phyloP scores from a whole-genome alignment of 2,113 vertebrate genomes.

The Nycticebus coucang region DNA sequence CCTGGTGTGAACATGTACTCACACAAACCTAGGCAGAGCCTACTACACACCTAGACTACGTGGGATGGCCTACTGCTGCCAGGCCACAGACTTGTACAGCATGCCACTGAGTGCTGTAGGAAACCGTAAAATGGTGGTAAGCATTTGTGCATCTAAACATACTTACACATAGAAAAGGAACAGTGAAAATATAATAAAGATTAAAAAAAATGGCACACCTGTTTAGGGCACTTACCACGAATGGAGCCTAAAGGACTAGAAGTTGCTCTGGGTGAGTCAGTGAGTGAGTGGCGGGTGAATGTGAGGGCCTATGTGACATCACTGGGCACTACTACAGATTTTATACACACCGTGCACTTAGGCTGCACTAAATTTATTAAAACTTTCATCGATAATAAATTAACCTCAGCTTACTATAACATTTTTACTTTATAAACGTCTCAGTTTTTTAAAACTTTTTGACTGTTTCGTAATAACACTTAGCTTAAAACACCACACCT shows the following conservation, averaged over 20 bases:
- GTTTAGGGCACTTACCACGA: neutral
- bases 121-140: too few relatives aligned
- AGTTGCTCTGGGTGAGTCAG: neutral
- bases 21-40: too few relatives aligned
- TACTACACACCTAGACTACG: too few relatives aligned
- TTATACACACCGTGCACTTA: neutral
- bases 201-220: neutral
- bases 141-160: too few relatives aligned
- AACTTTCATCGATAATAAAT: neutral
- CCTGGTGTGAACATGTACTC: too few relatives aligned
- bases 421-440: neutral
- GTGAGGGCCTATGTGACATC: neutral
- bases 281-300: neutral
- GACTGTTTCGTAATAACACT: neutral
- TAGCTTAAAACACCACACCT: neutral
- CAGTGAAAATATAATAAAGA: too few relatives aligned
- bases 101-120: too few relatives aligned
- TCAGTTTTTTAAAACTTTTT: neutral
- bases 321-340: neutral
- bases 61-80: too few relatives aligned
- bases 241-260: neutral
- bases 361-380: neutral
- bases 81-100: too few relatives aligned
- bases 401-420: neutral
- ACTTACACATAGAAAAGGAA: too few relatives aligned